Evolutionary conservation across 2,888 invertebrate genomes (phyloP).

Genomic region (Chesias legatella): DNA sequence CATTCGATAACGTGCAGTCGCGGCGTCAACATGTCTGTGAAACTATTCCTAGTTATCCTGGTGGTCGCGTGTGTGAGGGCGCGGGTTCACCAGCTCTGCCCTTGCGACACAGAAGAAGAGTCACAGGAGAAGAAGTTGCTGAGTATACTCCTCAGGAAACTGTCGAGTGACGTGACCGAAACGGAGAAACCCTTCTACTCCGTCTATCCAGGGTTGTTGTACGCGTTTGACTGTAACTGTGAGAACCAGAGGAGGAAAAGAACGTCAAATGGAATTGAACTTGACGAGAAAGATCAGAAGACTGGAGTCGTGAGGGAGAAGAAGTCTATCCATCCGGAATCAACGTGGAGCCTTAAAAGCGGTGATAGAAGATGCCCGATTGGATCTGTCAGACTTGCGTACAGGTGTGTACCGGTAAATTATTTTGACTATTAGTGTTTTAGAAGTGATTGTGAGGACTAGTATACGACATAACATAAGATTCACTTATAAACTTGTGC

Average conservation of each 20-base stretch:
- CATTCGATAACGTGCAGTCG: constrained; percentile 26
- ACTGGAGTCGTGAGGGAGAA: neutral
- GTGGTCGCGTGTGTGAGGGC: constrained; percentile 11
- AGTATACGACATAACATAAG: too few species aligned
- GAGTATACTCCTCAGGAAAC: constrained; percentile 26
- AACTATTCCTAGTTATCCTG: constrained; percentile 28
- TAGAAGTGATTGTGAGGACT: too few species aligned
- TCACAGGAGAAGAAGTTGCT: constrained; percentile 7
- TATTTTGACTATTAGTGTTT: neutral
- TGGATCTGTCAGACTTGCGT: neutral
- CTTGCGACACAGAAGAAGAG: constrained; percentile 17
- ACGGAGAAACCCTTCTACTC: constrained; percentile 19
- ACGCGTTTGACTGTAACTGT: constrained; percentile 34
- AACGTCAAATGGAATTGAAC: constrained; percentile 13
- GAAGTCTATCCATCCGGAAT: neutral
- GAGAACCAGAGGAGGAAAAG: constrained; percentile 36
- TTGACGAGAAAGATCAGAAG: too few species aligned
- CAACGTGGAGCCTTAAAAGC: too few species aligned
- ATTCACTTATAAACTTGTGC: too few species aligned
- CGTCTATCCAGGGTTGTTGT: constrained; percentile 33
- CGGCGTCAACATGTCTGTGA: constrained; percentile 32
- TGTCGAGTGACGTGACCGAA: constrained; percentile 19
- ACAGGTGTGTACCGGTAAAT: neutral
- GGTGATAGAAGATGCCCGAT: neutral
- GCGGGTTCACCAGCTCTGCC: constrained; percentile 17